Conservation (phyloP, 2,888 invertebrate species). For the Mythimna impura region DNA sequence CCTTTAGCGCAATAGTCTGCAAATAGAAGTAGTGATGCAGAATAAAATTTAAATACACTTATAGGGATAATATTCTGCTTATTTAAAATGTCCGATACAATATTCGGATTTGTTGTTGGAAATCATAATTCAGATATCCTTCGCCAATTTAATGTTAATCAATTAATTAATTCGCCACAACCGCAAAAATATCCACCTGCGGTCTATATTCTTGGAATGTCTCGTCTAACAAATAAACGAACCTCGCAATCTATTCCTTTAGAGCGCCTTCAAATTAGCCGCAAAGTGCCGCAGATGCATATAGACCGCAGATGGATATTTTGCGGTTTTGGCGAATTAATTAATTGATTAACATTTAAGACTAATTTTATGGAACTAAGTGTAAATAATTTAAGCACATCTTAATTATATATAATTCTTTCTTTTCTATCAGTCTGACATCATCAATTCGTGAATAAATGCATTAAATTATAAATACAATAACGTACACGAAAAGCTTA, state of each 20-base stretch:
- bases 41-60: neutral
- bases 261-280: too few species aligned
- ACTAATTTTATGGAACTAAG: too few species aligned
- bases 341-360: too few species aligned
- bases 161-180: conserved; percentile 24
- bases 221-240: conserved; percentile 21
- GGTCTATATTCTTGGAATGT: conserved; percentile 12
- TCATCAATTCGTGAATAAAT: conserved; percentile 35
- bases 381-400: too few species aligned
- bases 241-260: conserved; percentile 32
- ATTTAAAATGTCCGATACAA: neutral
- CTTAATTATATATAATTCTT: too few species aligned
- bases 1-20: neutral
- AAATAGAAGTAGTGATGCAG: neutral
- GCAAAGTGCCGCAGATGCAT: too few species aligned
- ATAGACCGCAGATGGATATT: too few species aligned
- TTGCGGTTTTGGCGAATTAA: too few species aligned
- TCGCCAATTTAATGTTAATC: conserved; percentile 5
- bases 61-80: neutral
- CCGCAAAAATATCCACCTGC: conserved; percentile 1
- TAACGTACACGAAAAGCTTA: conserved; percentile 71
- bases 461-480: conserved; percentile 57
- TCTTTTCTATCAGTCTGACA: conserved; percentile 11
- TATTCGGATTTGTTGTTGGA: neutral
- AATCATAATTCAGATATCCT: neutral